Evolutionary conservation across 2,113 vertebrate genomes (phyloP), one percentile per base, ranked within the genome.

Genomic region (Atractosteus spatula): DNA sequence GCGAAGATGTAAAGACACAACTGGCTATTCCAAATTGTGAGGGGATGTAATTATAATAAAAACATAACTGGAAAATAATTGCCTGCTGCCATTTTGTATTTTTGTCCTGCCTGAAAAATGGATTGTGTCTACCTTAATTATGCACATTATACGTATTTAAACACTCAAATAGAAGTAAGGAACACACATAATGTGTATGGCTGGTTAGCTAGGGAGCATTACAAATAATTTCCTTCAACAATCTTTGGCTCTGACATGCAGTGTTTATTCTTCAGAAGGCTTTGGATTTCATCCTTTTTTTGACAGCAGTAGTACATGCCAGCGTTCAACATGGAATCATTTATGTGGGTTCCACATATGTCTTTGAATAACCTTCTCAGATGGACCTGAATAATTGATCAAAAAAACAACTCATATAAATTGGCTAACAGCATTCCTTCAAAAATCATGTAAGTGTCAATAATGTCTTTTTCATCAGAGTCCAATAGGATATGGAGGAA

Each of bases 331-430:
- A 47, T 66, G 42, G 43, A 16, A 16, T 42, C 13, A 44, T n/a
- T 68, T 44, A 66, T 43, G 63, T 11, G 13, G 42, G 42, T n/a
- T 66, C 10, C 64, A 66, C 41, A 66, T 10, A 13, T 66, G 64
- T 14, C 64, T 66, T 66, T 66, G 64, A 66, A 66, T 66, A 66
- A 43, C 64, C 64, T 66, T 45, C 42, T 14, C 64, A 66, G 64
- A 44, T 44, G 41, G 54, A 29, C 7, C 10, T 8, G 55, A 10
- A 69, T 44, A 56, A 55, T 3, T 42, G 7, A 56, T 41, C 17
- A 17, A 55, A 51, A 12, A 57, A n/a, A 69, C 8, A 14, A 55
- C 44, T 29, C 29, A 29, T 29, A 29, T 29, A 29, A 29, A 44
- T 47, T 66, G 10, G 11, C 41, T 3, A 68, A 68, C 5, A 13